Base-by-base conservation (phyloP, 2,888 invertebrate species). In the Dendrolimus pini region DNA sequence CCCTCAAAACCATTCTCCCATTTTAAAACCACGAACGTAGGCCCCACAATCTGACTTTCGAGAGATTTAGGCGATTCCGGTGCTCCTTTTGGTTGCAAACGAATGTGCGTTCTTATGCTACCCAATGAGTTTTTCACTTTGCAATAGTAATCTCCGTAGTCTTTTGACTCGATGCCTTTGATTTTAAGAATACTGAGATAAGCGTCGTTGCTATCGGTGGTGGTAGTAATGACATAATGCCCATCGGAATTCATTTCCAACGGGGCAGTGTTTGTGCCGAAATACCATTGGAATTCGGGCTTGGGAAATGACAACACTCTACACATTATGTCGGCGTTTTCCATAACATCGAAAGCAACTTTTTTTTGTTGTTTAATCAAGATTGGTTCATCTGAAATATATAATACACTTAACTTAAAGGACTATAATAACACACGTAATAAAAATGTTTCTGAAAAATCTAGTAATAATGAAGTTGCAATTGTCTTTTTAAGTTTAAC, bases 1-100 rank as follows among this genome's bases (percentile, higher is more conserved):
- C 98, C 98, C 78, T 98, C 96, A 78, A 98, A 98, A 0, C 97
- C 97, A 0, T 96, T 94, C 72, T 96, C 95, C 97, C 97, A 98
- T 60, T 93, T 92, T 18, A 98, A 86, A 0, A 95, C 94, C 0
- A 97, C 96, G 72, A 93, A 95, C 59, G 95, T 95, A 12, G 95
- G 95, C 0, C 96, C 96, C 0, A 95, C 93, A 74, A 95, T 94
- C 60, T 94, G 91, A 9, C 95, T 93, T 2, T 93, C 91, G 41
- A 97, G 81, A 61, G 94, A 93, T 7, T 93, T 93, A 0, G 98
- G 97, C 59, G 94, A 93, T 74, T 97, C 97, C 0, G 98, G 98
- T 0, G 96, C 93, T 7, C 97, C 97, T 84, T 97, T 97, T 0
- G 96, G 94, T 75, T 97, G 97, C 54, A 98, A 81, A 9, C 93